Evolutionary conservation across 2,113 vertebrate species (phyloP).

Genomic region (Paradoxurus hermaphroditus): DNA sequence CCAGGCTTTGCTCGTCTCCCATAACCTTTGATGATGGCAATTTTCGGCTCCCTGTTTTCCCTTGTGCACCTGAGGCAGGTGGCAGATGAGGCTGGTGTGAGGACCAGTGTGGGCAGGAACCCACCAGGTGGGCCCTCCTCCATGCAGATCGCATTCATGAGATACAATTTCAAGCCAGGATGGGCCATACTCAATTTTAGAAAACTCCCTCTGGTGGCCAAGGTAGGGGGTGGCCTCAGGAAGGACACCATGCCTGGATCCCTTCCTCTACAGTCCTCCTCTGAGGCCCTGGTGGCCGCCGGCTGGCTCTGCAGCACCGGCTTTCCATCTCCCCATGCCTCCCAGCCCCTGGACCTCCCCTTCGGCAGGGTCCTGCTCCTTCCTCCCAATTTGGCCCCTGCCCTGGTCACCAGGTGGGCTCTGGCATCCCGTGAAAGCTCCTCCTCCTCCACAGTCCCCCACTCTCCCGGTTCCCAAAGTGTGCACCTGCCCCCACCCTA

Average conservation of each 20-base stretch:
- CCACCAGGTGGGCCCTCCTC: background rate
- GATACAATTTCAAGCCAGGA: background rate
- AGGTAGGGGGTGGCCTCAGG: background rate
- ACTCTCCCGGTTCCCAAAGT: background rate
- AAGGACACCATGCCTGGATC: background rate
- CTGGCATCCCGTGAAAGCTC: background rate
- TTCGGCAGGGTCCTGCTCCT: background rate
- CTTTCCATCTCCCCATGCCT: too few species aligned
- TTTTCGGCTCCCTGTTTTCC: background rate
- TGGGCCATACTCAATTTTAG: background rate
- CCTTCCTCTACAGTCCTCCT: background rate
- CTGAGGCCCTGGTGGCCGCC: background rate
- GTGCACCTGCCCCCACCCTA: background rate
- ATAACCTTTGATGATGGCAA: background rate
- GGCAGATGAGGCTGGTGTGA: background rate
- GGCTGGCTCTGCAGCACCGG: background rate
- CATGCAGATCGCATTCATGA: background rate
- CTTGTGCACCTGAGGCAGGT: background rate
- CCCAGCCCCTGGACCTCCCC: background rate
- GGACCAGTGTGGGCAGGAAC: background rate
- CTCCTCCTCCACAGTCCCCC: background rate
- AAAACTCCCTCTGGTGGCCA: conserved; percentile 32
- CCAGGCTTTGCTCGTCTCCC: background rate
- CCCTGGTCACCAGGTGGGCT: background rate
- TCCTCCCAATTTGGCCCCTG: background rate